Evolutionary conservation across 2,888 invertebrate species (phyloP).

Genomic region (Dascillus cervinus): DNA sequence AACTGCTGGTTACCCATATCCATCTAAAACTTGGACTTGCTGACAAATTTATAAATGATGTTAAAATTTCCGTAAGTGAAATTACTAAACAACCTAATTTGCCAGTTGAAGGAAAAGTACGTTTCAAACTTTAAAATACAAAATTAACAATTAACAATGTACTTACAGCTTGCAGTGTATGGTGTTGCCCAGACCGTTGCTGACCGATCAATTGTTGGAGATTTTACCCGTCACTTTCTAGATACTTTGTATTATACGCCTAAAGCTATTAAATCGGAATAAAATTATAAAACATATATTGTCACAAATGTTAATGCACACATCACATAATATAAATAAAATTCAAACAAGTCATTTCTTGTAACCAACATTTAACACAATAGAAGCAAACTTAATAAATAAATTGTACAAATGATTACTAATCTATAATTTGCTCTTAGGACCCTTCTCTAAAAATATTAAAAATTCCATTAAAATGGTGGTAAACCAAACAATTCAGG

Average conservation of each 20-base stretch:
- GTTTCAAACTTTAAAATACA: too few relatives aligned
- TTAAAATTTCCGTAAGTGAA: constrained; percentile 51
- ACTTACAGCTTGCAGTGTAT: constrained; percentile 88
- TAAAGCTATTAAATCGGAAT: too few relatives aligned
- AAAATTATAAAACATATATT: too few relatives aligned
- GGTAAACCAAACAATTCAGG: constrained; percentile 58
- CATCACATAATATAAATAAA: too few relatives aligned
- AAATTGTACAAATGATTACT: constrained; percentile 1
- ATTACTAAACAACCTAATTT: constrained; percentile 60
- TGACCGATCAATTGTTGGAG: constrained; percentile 84
- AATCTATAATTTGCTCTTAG: too few relatives aligned
- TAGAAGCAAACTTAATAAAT: neutral
- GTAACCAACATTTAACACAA: too few relatives aligned
- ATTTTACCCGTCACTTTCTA: constrained; percentile 78
- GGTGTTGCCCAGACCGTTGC: constrained; percentile 87
- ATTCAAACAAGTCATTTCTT: too few relatives aligned
- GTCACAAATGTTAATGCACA: too few relatives aligned
- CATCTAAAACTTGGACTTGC: constrained; percentile 84
- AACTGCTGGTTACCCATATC: constrained; percentile 87
- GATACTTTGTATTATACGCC: constrained; percentile 85
- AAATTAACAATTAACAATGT: constrained; percentile 13
- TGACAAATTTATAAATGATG: constrained; percentile 74
- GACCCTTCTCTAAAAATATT: too few relatives aligned
- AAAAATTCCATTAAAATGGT: constrained; percentile 22
- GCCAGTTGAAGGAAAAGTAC: constrained; percentile 69